Conservation (phyloP, 2,888 invertebrate species). For the Drosophila maculinotata region DNA sequence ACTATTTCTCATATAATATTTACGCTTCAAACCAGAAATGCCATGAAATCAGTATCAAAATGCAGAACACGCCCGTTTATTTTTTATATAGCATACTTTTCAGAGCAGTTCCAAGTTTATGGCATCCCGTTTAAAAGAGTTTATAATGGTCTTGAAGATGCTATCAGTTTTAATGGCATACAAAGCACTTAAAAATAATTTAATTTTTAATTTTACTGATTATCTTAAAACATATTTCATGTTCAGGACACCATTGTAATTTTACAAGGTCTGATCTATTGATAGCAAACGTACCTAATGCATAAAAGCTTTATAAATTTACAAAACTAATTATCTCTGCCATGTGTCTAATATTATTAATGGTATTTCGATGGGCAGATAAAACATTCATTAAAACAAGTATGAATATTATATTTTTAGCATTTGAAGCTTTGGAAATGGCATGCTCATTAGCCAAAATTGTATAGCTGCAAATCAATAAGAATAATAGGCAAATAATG, state of each 20-base stretch:
- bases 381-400: slow-evolving; percentile 13
- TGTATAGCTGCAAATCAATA: slow-evolving; percentile 6
- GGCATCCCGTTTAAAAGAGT: neutral
- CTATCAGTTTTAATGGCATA: slow-evolving; percentile 12
- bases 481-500: neutral
- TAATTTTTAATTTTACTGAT: slow-evolving; percentile 19
- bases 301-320: neutral
- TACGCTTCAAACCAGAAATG: neutral
- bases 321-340: neutral
- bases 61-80: neutral
- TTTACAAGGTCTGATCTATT: neutral
- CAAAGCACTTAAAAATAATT: slow-evolving; percentile 25
- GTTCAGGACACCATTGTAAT: neutral
- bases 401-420: neutral
- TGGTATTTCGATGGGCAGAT: slow-evolving; percentile 1
- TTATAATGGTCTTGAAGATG: neutral
- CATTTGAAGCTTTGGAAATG: neutral
- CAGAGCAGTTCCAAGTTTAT: neutral
- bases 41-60: neutral
- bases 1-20: too few relatives aligned
- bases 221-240: slow-evolving; percentile 8
- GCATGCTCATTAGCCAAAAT: slow-evolving; percentile 14
- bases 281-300: neutral
- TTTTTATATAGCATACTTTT: slow-evolving; percentile 11
- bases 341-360: neutral